These are phyloP conservation scores for Enoplosus armatus DNA, from an alignment of 2,797 vertebrate genomes.

Conservation along the genomic window DNA sequence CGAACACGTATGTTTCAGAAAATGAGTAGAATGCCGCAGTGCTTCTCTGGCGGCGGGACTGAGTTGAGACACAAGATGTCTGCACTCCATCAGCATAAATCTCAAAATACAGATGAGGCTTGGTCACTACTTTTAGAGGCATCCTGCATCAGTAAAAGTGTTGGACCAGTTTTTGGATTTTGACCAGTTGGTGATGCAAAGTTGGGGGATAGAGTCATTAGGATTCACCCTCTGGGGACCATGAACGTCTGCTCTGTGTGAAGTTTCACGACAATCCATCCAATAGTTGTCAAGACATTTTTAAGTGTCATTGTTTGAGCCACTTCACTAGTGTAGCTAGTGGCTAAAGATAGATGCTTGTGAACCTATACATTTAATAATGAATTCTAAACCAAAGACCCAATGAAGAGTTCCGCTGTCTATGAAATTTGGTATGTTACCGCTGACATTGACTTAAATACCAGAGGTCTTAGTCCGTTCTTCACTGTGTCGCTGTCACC, in stretches of 20 bases:
- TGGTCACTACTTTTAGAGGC: not conserved
- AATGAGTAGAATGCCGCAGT: not conserved
- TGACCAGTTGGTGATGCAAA: not conserved
- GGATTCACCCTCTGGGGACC: not conserved
- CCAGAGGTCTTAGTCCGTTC: not conserved
- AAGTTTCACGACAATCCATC: not conserved
- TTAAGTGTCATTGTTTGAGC: too few species aligned
- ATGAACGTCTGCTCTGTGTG: too few species aligned
- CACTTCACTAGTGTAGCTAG: not conserved
- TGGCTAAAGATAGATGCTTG: not conserved
- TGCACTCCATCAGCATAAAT: not conserved
- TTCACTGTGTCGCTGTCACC: constrained; percentile 5
- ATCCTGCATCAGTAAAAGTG: not conserved
- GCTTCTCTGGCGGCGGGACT: not conserved
- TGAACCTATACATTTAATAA: not conserved
- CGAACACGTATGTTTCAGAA: not conserved
- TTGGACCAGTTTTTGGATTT: not conserved
- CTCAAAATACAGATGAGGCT: not conserved
- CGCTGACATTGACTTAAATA: constrained; percentile 13
- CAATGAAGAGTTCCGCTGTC: not conserved
- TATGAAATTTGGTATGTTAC: not conserved
- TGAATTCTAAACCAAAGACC: not conserved
- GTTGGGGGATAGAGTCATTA: not conserved
- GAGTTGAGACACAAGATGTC: not conserved
- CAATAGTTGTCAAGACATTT: too few species aligned